Conservation (phyloP, 2,113 vertebrate genomes). For the Pavo muticus region DNA sequence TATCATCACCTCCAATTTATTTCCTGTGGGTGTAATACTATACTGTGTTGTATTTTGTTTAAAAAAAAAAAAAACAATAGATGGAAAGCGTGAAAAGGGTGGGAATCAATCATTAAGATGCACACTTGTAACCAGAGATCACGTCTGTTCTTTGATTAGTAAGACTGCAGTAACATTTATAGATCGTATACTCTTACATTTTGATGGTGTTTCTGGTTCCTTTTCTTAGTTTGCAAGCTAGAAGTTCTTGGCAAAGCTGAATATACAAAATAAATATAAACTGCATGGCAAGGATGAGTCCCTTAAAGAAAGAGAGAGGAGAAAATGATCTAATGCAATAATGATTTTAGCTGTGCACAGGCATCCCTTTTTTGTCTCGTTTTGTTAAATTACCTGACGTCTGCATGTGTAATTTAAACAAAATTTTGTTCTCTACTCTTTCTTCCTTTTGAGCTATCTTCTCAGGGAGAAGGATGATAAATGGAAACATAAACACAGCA, state of each 20-base stretch:
- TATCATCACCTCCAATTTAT: not conserved
- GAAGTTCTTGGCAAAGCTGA: slow-evolving; percentile 55
- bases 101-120: not conserved
- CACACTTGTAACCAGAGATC: not conserved
- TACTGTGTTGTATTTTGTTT: not conserved
- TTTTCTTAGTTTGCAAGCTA: slow-evolving; percentile 11
- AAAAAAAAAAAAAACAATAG: not conserved
- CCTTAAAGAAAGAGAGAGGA: slow-evolving; percentile 2
- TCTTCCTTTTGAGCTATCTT: slow-evolving; percentile 80
- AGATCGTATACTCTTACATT: not conserved
- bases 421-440: slow-evolving; percentile 75
- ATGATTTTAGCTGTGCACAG: slow-evolving; percentile 77
- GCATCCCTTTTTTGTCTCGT: slow-evolving; percentile 71
- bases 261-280: slow-evolving; percentile 45
- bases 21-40: not conserved
- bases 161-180: not conserved
- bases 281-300: slow-evolving; percentile 18
- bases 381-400: slow-evolving; percentile 81
- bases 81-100: not conserved
- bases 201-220: not conserved
- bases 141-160: not conserved
- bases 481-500: slow-evolving; percentile 82
- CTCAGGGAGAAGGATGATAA: slow-evolving; percentile 80
- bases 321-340: slow-evolving; percentile 75
- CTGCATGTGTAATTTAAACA: slow-evolving; percentile 81